Evolutionary conservation across 2,113 vertebrate genomes (phyloP).

Genomic region (Dicrurus megarhynchus): DNA sequence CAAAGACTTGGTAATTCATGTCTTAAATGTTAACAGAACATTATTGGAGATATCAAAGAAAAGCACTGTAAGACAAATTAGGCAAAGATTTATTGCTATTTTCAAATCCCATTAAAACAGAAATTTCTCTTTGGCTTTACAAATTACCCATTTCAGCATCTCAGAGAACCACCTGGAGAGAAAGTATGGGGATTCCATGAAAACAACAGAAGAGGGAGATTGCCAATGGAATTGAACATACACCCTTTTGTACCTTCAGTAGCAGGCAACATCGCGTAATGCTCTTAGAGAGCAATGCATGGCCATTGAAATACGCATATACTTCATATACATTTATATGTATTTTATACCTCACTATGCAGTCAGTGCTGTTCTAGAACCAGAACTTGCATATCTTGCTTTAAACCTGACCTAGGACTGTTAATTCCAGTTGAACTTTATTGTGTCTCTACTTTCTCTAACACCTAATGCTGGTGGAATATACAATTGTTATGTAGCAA

Average conservation of each 20-base stretch:
- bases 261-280: background rate
- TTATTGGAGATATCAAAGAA: background rate
- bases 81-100: background rate
- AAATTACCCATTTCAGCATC: background rate
- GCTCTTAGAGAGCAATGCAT: background rate
- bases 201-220: background rate
- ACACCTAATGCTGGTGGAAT: background rate
- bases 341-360: background rate
- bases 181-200: background rate
- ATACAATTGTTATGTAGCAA: background rate
- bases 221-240: background rate
- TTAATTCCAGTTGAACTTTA: background rate
- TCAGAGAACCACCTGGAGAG: background rate
- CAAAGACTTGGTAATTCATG: background rate
- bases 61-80: background rate
- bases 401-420: background rate
- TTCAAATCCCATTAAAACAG: background rate
- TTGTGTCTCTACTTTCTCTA: background rate
- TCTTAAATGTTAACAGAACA: background rate
- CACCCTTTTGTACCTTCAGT: background rate
- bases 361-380: background rate
- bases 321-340: background rate
- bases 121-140: background rate
- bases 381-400: background rate
- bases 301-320: fast-evolving